phyloP scores from a whole-genome alignment of 2,113 vertebrate genomes.

The Stigmatopora nigra region DNA sequence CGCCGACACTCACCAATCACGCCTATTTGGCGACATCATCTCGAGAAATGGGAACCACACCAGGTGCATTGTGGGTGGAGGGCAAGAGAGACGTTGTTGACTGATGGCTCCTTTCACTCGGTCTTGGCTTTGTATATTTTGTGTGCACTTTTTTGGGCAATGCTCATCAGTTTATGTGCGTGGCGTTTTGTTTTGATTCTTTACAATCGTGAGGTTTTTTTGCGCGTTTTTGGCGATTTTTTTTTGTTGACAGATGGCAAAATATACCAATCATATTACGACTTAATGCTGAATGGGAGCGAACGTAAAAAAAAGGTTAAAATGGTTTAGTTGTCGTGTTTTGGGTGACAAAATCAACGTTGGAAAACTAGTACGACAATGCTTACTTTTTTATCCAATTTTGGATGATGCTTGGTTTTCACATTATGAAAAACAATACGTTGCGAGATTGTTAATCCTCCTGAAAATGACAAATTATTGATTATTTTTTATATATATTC shows the following conservation, averaged over 20 bases:
- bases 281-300: not conserved
- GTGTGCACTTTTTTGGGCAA: slow-evolving; percentile 34
- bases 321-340: not conserved
- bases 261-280: not conserved
- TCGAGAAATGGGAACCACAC: slow-evolving; percentile 4
- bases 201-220: slow-evolving; percentile 3
- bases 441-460: not conserved
- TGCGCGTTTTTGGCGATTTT: slow-evolving; percentile 18
- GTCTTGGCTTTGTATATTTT: slow-evolving; percentile 44
- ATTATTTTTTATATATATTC: not conserved
- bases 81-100: slow-evolving; percentile 42
- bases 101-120: slow-evolving; percentile 27
- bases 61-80: slow-evolving; percentile 21
- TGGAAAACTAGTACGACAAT: no score
- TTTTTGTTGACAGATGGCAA: slow-evolving; percentile 1
- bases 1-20: slow-evolving; percentile 1
- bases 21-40: not conserved
- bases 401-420: no score
- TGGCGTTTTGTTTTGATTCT: not conserved
- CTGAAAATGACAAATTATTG: not conserved
- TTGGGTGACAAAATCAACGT: no score
- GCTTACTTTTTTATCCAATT: no score
- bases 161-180: slow-evolving; percentile 25
- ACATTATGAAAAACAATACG: not conserved
- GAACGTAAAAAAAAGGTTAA: not conserved